Percentiles rank a stretch among this genome's conserved stretches.
Conservation (phyloP, 2,113 vertebrate species). For the Neolamprologus longior region DNA sequence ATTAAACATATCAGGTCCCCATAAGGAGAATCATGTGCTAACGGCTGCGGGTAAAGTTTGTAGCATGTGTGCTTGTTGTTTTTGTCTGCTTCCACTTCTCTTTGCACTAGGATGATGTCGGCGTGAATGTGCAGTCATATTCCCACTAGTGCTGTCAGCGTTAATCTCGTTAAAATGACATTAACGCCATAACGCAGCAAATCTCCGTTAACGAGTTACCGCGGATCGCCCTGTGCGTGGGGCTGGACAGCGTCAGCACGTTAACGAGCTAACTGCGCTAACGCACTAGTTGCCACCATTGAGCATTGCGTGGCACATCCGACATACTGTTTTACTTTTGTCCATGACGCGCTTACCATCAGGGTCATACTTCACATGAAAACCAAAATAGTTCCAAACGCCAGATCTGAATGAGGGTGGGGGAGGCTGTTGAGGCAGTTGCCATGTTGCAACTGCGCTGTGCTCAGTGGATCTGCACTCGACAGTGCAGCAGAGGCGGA, state of each 20-base stretch:
- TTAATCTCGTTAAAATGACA: too few relatives aligned
- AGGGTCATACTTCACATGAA: neutral
- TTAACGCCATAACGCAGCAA: too few relatives aligned
- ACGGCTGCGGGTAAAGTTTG: neutral
- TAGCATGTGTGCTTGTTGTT: neutral
- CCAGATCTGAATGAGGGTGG: too few relatives aligned
- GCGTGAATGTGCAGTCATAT: accelerated
- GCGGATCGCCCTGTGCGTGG: accelerated
- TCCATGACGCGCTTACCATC: accelerated
- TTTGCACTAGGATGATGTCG: neutral
- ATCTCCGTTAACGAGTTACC: too few relatives aligned
- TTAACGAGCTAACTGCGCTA: too few relatives aligned
- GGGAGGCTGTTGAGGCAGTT: too few relatives aligned
- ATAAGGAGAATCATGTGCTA: neutral
- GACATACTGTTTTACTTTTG: neutral
- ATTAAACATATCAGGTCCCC: neutral
- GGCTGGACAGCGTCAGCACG: accelerated
- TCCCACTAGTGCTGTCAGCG: too few relatives aligned
- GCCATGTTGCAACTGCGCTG: too few relatives aligned
- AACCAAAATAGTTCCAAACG: neutral
- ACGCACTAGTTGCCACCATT: neutral
- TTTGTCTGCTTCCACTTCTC: neutral
- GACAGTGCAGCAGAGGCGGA: neutral
- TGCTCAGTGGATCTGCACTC: too few relatives aligned
- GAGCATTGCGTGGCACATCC: neutral